Evolutionary conservation across 1,140 invertebrate species (phyloP).

Genomic region (Acromyrmex echinatior): DNA sequence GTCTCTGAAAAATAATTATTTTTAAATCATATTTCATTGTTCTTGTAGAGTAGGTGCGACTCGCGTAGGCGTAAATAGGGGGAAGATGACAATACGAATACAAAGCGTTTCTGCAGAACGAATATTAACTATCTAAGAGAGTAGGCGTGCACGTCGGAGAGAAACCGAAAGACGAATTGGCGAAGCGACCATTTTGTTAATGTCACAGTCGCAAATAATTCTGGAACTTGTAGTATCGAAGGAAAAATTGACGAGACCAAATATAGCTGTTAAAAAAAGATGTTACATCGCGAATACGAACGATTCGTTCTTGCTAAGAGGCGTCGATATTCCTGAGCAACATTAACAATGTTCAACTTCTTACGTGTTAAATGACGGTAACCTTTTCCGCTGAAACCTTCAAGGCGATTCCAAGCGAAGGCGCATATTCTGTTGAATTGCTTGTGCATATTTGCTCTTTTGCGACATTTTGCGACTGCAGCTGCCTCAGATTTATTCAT

Average conservation of each 20-base stretch:
- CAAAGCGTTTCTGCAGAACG: slow-evolving; percentile 14
- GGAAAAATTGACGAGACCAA: background rate
- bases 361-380: slow-evolving; percentile 23
- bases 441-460: background rate
- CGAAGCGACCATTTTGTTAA: background rate
- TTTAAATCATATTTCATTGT: background rate
- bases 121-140: slow-evolving; percentile 17
- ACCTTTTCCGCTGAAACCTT: slow-evolving; percentile 58
- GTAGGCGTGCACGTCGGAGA: background rate
- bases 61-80: slow-evolving; percentile 15
- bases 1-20: background rate
- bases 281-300: background rate
- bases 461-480: background rate
- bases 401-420: slow-evolving; percentile 42
- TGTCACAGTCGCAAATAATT: background rate
- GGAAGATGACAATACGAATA: slow-evolving; percentile 17
- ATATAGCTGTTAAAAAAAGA: background rate
- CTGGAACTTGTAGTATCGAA: background rate
- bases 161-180: background rate
- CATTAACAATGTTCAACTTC: slow-evolving; percentile 26
- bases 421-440: slow-evolving; percentile 22
- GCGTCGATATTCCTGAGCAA: background rate
- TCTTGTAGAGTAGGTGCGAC: background rate
- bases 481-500: background rate
- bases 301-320: background rate